phyloP scores from a whole-genome alignment of 2,888 invertebrate genomes.

The Amaurobius ferox region DNA sequence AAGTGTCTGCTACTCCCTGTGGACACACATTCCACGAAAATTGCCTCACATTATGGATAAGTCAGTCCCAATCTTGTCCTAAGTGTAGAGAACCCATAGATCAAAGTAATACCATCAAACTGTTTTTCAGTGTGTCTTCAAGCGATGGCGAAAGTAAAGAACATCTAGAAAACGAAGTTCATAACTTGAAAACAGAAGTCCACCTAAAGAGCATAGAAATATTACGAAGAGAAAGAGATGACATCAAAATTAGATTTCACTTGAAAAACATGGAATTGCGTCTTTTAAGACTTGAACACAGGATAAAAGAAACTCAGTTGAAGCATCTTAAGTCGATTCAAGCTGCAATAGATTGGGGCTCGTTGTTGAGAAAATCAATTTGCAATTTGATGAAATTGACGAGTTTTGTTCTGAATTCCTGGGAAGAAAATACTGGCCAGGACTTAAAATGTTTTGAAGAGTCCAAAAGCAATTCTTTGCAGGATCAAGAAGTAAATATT shows the following conservation, averaged over 20 bases:
- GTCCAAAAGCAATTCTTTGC: too few relatives aligned
- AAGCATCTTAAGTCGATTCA: neutral
- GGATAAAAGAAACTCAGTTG: neutral
- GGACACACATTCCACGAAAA: constrained; percentile 9
- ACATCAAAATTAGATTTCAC: neutral
- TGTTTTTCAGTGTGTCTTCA: constrained; percentile 1
- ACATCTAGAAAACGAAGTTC: constrained; percentile 7
- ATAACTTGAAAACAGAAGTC: neutral
- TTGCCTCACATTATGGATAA: neutral
- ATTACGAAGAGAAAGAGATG: neutral
- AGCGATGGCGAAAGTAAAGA: neutral
- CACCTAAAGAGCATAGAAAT: neutral
- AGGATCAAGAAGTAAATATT: too few relatives aligned
- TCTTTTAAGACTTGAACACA: neutral
- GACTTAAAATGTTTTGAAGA: too few relatives aligned
- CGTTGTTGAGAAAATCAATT: neutral
- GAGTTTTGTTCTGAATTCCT: neutral
- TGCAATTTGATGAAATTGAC: neutral
- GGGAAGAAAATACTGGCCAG: neutral
- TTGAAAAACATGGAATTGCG: neutral
- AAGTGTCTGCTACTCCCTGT: neutral
- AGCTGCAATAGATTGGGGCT: neutral
- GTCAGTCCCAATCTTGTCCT: neutral
- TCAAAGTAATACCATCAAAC: neutral
- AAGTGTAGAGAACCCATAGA: neutral